Percentiles rank a stretch among this genome's conserved stretches.
These are phyloP conservation scores for Asobara japonica DNA, from an alignment of 1,140 invertebrate species.

Conservation along the genomic window DNA sequence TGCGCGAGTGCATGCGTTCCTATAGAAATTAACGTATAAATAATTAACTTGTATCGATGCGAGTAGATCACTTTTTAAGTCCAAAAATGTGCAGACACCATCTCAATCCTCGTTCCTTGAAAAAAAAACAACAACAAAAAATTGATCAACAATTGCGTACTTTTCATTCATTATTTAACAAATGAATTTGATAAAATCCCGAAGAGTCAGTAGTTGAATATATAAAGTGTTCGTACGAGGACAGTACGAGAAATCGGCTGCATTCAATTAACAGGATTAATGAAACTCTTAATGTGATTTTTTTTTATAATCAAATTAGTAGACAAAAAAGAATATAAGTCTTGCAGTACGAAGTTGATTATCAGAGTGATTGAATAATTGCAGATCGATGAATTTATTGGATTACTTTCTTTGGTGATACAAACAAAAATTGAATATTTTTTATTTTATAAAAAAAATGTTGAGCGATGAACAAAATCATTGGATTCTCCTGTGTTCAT, in stretches of 20 bases:
- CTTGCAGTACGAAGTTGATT: neutral
- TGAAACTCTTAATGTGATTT: slow-evolving; percentile 11
- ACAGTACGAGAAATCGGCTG: neutral
- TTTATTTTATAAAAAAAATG: neutral
- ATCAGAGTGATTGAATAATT: neutral
- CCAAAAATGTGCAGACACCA: neutral
- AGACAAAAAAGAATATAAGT: neutral
- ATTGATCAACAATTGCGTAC: neutral
- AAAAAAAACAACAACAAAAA: neutral
- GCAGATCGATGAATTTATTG: neutral
- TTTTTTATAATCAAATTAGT: neutral
- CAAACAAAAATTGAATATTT: neutral
- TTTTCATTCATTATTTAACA: neutral
- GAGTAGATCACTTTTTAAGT: slow-evolving; percentile 39
- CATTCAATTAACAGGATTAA: slow-evolving; percentile 21
- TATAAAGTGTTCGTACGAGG: neutral
- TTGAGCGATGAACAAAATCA: neutral
- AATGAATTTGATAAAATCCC: neutral
- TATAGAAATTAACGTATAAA: slow-evolving; percentile 44
- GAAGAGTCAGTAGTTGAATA: slow-evolving; percentile 11
- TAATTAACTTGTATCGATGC: slow-evolving; percentile 31
- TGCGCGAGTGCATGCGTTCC: slow-evolving; percentile 56
- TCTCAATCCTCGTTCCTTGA: neutral
- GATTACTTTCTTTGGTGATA: neutral
- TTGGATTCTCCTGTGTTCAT: neutral